These are phyloP conservation scores for Caenorhabditis imperialis DNA, from an alignment of 2,888 invertebrate species.

Conservation along the genomic window DNA sequence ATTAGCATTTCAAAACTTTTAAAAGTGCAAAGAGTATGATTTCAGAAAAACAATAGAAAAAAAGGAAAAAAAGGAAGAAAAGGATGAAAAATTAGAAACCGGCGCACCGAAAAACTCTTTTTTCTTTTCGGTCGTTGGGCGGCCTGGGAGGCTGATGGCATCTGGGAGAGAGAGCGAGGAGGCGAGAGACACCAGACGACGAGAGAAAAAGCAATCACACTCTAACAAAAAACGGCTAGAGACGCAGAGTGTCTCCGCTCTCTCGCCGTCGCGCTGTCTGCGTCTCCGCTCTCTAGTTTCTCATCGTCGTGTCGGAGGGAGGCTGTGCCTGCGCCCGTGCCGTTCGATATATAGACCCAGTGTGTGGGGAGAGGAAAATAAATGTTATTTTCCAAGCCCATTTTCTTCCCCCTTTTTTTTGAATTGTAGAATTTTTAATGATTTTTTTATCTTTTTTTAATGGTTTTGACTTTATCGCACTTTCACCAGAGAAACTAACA, in stretches of 20 bases:
- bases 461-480: too few relatives aligned
- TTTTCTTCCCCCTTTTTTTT: too few relatives aligned
- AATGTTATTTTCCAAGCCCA: too few relatives aligned
- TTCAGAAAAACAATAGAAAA: conserved; percentile 28
- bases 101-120: conserved; percentile 37
- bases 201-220: conserved; percentile 42
- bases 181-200: conserved; percentile 21
- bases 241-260: too few relatives aligned
- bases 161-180: conserved; percentile 27
- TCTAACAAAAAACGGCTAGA: conserved; percentile 50
- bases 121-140: conserved; percentile 40
- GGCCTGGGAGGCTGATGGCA: conserved; percentile 35
- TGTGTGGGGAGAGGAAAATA: too few relatives aligned
- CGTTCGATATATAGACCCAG: conserved; percentile 42
- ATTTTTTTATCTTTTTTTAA: neutral
- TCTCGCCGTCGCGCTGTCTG: conserved; percentile 5
- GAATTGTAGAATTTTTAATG: too few relatives aligned
- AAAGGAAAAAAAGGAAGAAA: conserved; percentile 40
- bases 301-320: conserved; percentile 10
- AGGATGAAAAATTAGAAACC: conserved; percentile 37
- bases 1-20: too few relatives aligned
- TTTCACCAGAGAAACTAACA: too few relatives aligned
- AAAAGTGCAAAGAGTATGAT: too few relatives aligned
- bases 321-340: conserved; percentile 37
- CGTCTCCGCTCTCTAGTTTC: neutral